Base-by-base conservation (phyloP, 2,113 vertebrate species). In the Gyps fulvus region DNA sequence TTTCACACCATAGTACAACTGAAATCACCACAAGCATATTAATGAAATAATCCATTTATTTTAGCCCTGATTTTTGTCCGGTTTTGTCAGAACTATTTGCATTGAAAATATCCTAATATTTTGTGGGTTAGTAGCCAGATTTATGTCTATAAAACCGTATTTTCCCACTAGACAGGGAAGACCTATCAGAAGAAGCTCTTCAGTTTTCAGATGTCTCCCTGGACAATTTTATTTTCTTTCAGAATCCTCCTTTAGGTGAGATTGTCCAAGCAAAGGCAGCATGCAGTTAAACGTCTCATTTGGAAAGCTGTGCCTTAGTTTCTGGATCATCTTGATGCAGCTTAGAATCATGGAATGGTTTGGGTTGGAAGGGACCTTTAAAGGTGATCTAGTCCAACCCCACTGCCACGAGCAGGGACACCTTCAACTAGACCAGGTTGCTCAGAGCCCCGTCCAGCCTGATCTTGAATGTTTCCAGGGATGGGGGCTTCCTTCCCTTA, bases 1-100 rank as follows among this genome's bases (percentile, higher is more conserved):
- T 91, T 93, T 85, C 72, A 96, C 43, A 87, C 45, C 40, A 19
- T 47, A 67, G 50, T 81, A 62, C 58, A 96, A 49, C n/a, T 77
- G 78, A 89, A 92, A 69, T 59, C 40, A 52, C 21, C 45, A 84
- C 2, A 12, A 54, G 32, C 19, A 42, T 55, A 36, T 47, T 77
- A 76, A 79, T 36, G 31, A 90, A 90, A 74, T 2, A 72, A 10
- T 7, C 32, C n/a, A 13, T 58, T 92, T 92, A 40, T 78, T 91
- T 70, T 38, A 80, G 58, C 18, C 42, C 49, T 42, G 58, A 85
- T 58, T 87, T 93, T 94, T n/a, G 16, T 55, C 29, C 38, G 25
- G 18, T 87, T 81, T 74, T 50, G 40, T 66, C 59, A 90, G 34
- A 89, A 84, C 9, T n/a, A 21, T 69, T 87, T 65, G 22, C 16